Base-by-base conservation (phyloP, 37 sponge, comb jelly and placozoan genomes). In the Hexactinellida sp. region DNA sequence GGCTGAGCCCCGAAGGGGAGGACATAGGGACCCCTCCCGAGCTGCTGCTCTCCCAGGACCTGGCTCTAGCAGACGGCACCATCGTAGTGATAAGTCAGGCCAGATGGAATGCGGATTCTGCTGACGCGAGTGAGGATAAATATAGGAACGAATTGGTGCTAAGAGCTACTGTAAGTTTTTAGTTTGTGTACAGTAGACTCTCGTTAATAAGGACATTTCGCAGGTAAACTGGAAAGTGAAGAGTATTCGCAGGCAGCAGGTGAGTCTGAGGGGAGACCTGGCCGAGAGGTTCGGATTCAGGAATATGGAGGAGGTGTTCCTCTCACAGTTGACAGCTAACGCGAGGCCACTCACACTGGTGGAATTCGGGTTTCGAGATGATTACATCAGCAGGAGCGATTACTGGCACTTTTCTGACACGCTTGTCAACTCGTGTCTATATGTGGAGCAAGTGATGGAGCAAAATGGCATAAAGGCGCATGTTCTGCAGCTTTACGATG, bases 341-440 rank as follows among this genome's bases (percentile, higher is more conserved):
- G 76, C 28, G 21, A 63, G 76, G 34, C 30, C 76, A 3, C 76
- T 63, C 25, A 63, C 76, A 32, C 76, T 63, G 5, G 76, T 63
- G 21, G 76, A 63, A 28, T n/a, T 63, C 34, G 30, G 28, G 13
- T 63, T 63, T n/a, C 3, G 76, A 63, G 76, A 63, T n/a, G 76
- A 10, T 63, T 63, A 63, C 34, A 63, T 63, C 5, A 63, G 76
- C 34, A 63, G 76, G 76, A 63, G 76, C 34, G 76, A 63, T n/a
- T 63, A 63, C 76, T 63, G 76, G 76, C 76, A 63, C 76, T 63
- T 63, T 63, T 63, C 76, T 63, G 76, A 63, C 76, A 63, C 25
- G 76, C 76, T 63, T 25, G 76, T 63, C 28, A 63, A 63, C 76
- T 63, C 76, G 5, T 63, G 76, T n/a, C 76, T 63, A 7, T 63